Evolutionary conservation across 2,113 vertebrate species (phyloP).

Genomic region (Pteropus alecto): DNA sequence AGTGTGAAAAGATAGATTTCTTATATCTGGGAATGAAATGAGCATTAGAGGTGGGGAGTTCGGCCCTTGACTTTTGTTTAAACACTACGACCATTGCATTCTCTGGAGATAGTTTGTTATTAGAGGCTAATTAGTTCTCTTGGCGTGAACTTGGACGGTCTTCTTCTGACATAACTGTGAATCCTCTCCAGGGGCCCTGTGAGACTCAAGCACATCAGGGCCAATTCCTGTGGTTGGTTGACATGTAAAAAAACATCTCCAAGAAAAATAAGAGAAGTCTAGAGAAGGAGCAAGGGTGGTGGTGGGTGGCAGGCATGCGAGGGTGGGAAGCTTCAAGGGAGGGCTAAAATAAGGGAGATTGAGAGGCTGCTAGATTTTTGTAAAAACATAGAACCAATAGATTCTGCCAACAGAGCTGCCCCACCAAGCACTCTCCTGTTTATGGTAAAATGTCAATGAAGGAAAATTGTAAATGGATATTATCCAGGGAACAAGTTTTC

Average conservation of each 20-base stretch:
- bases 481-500: slow-evolving; percentile 42
- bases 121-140: slow-evolving; percentile 55
- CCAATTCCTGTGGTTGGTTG: slow-evolving; percentile 43
- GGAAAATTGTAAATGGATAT: slow-evolving; percentile 46
- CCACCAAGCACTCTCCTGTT: slow-evolving; percentile 27
- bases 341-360: neutral
- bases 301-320: neutral
- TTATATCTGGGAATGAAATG: slow-evolving; percentile 35
- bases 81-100: neutral
- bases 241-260: slow-evolving; percentile 52
- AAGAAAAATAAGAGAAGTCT: slow-evolving; percentile 74
- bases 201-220: slow-evolving; percentile 15
- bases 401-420: slow-evolving; percentile 49
- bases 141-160: slow-evolving; percentile 11
- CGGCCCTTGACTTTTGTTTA: slow-evolving; percentile 28
- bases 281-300: neutral
- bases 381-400: slow-evolving; percentile 34
- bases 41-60: neutral
- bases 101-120: slow-evolving; percentile 53
- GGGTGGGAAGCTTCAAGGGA: neutral
- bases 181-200: slow-evolving; percentile 46
- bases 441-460: slow-evolving; percentile 51
- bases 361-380: slow-evolving; percentile 57
- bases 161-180: neutral
- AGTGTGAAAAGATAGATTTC: slow-evolving; percentile 42